Evolutionary conservation across 1,140 invertebrate genomes (phyloP).

Genomic region (Amphibalanus amphitrite): DNA sequence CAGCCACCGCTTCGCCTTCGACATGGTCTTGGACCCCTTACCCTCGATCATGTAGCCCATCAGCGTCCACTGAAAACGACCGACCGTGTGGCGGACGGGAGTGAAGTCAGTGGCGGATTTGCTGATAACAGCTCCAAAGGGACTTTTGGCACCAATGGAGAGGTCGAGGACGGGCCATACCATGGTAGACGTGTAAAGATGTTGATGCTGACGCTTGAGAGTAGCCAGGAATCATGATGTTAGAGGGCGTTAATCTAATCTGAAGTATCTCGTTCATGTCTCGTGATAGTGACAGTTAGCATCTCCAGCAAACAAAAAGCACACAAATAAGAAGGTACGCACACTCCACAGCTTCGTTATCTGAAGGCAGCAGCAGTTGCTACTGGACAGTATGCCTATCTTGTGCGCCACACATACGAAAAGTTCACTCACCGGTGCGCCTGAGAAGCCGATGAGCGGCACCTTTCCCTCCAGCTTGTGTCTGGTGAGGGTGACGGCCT

Average conservation of each 20-base stretch:
- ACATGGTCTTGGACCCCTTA: slow-evolving; percentile 77
- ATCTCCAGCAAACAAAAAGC: no score
- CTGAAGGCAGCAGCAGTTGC: no score
- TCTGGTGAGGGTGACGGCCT: slow-evolving; percentile 84
- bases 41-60: slow-evolving; percentile 99
- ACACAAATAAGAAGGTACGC: no score
- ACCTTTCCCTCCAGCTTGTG: slow-evolving; percentile 76
- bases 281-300: no score
- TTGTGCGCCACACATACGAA: no score
- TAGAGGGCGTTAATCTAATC: no score
- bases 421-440: slow-evolving; percentile 55
- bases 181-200: neutral
- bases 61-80: slow-evolving; percentile 71
- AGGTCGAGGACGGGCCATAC: no score
- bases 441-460: slow-evolving; percentile 82
- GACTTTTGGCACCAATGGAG: neutral
- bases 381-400: no score
- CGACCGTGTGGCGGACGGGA: no score
- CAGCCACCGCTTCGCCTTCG: slow-evolving; percentile 80
- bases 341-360: no score
- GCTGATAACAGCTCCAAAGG: neutral
- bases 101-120: slow-evolving; percentile 4
- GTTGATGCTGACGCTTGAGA: neutral
- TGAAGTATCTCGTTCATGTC: no score
- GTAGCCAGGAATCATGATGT: slow-evolving; percentile 8